Evolutionary conservation across 2,888 invertebrate species (phyloP).

Genomic region (Chloroclystis v-ata): DNA sequence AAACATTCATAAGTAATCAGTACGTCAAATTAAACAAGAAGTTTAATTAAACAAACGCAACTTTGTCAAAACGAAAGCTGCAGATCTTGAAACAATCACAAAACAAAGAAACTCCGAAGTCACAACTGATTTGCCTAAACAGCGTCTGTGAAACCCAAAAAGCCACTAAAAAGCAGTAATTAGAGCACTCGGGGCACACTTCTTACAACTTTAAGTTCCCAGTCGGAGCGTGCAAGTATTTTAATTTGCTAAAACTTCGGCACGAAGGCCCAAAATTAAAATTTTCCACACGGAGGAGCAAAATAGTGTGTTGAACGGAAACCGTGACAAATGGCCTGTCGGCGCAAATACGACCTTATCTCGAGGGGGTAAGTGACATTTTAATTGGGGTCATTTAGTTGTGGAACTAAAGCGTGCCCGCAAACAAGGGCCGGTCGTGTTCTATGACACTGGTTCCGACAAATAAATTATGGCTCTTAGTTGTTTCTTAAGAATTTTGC

Average conservation of each 20-base stretch:
- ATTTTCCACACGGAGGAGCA: slow-evolving; percentile 18
- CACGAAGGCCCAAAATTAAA: slow-evolving; percentile 18
- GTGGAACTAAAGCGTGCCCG: slow-evolving; percentile 5
- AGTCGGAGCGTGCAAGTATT: slow-evolving; percentile 15
- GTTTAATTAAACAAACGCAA: too few species aligned
- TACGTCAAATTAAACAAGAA: too few species aligned
- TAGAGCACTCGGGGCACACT: slow-evolving; percentile 8
- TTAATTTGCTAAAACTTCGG: slow-evolving; percentile 17
- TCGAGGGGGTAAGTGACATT: slow-evolving; percentile 12
- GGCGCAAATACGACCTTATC: slow-evolving; percentile 17
- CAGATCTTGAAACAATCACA: too few species aligned
- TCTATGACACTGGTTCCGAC: slow-evolving; percentile 3
- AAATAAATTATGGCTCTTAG: neutral
- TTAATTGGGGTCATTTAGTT: slow-evolving; percentile 18
- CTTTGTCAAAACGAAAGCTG: too few species aligned
- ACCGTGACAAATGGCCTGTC: slow-evolving; percentile 11
- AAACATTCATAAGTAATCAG: too few species aligned
- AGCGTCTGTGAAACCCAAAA: slow-evolving; percentile 1
- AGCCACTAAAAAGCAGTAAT: slow-evolving; percentile 8
- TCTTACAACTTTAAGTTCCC: slow-evolving; percentile 9
- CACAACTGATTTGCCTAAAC: slow-evolving; percentile 1
- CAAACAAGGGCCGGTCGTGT: slow-evolving; percentile 21
- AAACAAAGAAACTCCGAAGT: too few species aligned
- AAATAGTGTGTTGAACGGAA: slow-evolving; percentile 13
- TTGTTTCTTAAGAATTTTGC: too few species aligned